Percentiles rank a stretch among this genome's conserved stretches.
Evolutionary conservation across 2,113 vertebrate genomes (phyloP).

Genomic region (Myrmophylax atrothorax): DNA sequence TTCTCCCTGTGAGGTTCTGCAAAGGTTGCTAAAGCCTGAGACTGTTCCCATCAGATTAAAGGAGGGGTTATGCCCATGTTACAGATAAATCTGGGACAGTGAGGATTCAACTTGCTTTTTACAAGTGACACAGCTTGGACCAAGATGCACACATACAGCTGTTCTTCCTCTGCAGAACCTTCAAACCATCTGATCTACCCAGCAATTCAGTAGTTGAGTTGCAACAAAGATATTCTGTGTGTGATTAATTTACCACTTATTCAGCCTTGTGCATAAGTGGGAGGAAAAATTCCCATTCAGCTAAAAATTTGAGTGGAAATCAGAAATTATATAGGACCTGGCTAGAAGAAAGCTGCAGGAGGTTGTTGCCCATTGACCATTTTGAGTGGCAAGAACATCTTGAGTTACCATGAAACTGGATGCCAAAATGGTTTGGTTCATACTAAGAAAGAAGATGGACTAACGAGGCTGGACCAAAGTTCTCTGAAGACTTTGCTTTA

Average conservation of each 20-base stretch:
- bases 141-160: not conserved
- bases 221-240: not conserved
- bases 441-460: not conserved
- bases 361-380: rapidly evolving
- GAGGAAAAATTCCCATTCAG: not conserved
- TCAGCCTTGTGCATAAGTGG: not conserved
- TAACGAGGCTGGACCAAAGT: not conserved
- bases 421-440: not conserved
- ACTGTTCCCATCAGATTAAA: not conserved
- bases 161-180: not conserved
- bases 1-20: not conserved
- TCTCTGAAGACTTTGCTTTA: not conserved
- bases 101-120: not conserved
- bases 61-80: not conserved
- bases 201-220: not conserved
- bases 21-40: not conserved
- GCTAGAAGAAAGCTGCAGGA: not conserved
- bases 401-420: rapidly evolving
- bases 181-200: rapidly evolving
- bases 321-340: not conserved
- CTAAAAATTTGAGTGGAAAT: not conserved
- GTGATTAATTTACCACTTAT: not conserved
- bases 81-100: not conserved
- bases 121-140: not conserved
- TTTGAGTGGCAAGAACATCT: not conserved